Base-by-base conservation (phyloP, 2,113 vertebrate genomes). In the Pandion haliaetus region DNA sequence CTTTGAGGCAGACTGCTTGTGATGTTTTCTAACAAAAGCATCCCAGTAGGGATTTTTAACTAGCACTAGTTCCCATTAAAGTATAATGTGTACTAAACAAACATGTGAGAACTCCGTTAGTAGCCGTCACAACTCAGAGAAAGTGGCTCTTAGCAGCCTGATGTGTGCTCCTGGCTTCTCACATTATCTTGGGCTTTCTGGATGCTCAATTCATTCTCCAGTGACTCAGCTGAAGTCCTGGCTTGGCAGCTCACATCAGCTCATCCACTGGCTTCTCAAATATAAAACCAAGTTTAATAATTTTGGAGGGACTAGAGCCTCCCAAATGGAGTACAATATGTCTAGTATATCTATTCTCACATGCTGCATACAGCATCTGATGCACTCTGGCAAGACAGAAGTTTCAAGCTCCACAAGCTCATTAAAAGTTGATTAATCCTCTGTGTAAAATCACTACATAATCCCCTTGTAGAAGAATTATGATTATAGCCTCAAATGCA, bases 401-500 rank as follows among this genome's bases (percentile, higher is more conserved):
- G 57, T 96, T 98, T 96, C 72, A 95, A 86, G 89, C 74, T 65
- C 58, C 59, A 40, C 36, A 85, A 92, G 47, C 34, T 95, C 77
- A 61, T 96, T 95, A 81, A 17, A 95, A 80, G 74, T 89, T 90
- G 83, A 90, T 96, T 97, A 90, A 95, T 93, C 92, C 67, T 90
- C 44, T 54, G 66, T 89, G 67, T 96, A 95, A 97, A 95, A 95
- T 96, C 85, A 86, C 92, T 66, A 20, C 52, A 7, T 42, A 74
- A 19, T 92, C 96, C 66, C 67, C 52, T 20, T 89, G 15, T 77
- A 77, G 21, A 86, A 93, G 57, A 86, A 58, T 58, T 77, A 70
- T 24, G 25, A 49, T 40, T 45, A 18, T 82, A 74, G 32, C 52
- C 28, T 97, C 40, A 92, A 62, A 88, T 90, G 57, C 58, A 63